A percentile compares a stretch with the other conserved stretches of the same genome.
Conservation (phyloP, 2,113 vertebrate species). For the Propithecus coquereli region DNA sequence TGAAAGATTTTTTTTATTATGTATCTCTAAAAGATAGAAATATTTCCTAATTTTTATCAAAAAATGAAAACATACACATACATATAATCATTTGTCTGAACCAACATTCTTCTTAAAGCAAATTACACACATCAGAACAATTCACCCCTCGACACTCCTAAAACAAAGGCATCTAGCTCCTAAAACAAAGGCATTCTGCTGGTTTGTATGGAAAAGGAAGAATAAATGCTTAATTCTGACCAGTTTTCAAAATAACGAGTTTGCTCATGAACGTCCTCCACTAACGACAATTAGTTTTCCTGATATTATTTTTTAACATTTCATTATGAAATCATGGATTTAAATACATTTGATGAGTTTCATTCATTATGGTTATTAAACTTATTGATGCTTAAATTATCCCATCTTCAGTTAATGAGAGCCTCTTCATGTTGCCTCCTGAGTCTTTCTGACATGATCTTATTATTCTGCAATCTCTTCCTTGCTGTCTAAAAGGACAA, state of each 20-base stretch:
- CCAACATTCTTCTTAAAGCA: not conserved
- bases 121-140: not conserved
- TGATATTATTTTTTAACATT: not conserved
- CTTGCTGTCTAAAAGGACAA: slow-evolving; percentile 33
- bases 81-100: not conserved
- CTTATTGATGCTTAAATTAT: not conserved
- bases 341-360: not conserved
- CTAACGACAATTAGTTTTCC: not conserved
- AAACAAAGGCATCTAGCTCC: not conserved
- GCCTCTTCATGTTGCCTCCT: not conserved
- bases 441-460: not conserved
- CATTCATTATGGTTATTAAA: slow-evolving; percentile 15
- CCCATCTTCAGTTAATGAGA: not conserved
- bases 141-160: not conserved
- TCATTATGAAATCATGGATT: not conserved
- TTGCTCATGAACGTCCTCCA: not conserved
- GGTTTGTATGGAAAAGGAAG: not conserved
- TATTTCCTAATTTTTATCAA: not conserved
- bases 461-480: slow-evolving; percentile 3
- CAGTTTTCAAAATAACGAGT: not conserved
- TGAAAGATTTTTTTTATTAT: not conserved
- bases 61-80: not conserved
- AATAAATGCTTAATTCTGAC: not conserved
- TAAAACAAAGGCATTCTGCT: not conserved
- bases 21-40: not conserved